Conservation (phyloP, 2,797 vertebrate species). For the Anomalospiza imberbis region DNA sequence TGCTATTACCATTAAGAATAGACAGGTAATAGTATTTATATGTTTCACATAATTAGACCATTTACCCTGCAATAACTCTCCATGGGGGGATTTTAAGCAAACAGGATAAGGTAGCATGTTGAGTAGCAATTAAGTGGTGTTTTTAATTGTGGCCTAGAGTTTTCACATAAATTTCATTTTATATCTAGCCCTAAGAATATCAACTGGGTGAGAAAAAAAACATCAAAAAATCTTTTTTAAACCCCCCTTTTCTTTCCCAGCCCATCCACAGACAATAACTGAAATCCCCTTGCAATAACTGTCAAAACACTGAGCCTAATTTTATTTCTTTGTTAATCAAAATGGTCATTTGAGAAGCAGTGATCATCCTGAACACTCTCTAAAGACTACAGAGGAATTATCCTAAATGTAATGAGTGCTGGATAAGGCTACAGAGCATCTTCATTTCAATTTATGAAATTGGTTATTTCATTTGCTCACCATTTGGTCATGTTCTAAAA, state of each 20-base stretch:
- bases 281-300: conserved; percentile 30
- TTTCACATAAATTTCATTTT: neutral
- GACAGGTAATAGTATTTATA: neutral
- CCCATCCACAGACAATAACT: neutral
- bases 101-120: neutral
- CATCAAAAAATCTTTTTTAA: neutral
- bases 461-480: conserved; percentile 38
- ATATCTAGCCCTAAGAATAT: neutral
- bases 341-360: conserved; percentile 25
- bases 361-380: neutral
- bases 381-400: neutral
- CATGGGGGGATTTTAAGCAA: neutral
- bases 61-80: neutral
- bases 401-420: neutral
- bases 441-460: conserved; percentile 39
- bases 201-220: neutral
- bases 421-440: neutral
- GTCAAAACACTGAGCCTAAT: conserved; percentile 8
- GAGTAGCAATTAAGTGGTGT: neutral
- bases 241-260: fast-evolving
- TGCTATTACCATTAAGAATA: neutral
- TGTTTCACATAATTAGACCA: neutral
- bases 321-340: conserved; percentile 52
- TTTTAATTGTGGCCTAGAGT: neutral
- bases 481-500: neutral